These are phyloP conservation scores for Aspidapion aeneum DNA, from an alignment of 2,888 invertebrate species.

Conservation along the genomic window DNA sequence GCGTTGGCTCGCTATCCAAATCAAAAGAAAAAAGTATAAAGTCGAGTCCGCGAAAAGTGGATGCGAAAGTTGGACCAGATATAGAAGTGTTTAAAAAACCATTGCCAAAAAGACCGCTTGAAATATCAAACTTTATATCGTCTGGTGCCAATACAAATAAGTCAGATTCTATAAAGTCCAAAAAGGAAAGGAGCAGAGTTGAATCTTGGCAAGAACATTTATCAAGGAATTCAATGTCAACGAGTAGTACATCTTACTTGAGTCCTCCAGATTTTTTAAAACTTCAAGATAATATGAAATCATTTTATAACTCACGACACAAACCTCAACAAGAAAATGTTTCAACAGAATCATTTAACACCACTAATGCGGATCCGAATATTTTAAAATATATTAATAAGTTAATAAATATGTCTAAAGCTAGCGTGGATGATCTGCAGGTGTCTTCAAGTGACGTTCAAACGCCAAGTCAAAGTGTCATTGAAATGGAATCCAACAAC, in stretches of 20 bases:
- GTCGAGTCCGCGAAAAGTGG: slow-evolving; percentile 9
- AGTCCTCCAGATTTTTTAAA: slow-evolving; percentile 42
- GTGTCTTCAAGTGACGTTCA: slow-evolving; percentile 48
- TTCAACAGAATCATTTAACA: background rate
- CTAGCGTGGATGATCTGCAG: slow-evolving; percentile 49
- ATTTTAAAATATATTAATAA: slow-evolving; percentile 50
- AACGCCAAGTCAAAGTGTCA: slow-evolving; percentile 50
- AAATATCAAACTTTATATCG: background rate
- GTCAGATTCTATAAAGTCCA: background rate
- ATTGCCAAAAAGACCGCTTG: background rate
- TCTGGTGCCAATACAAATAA: background rate
- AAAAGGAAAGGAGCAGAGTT: background rate
- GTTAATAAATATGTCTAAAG: slow-evolving; percentile 52
- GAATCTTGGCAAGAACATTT: slow-evolving; percentile 41
- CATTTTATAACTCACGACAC: slow-evolving; percentile 29
- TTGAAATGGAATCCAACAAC: slow-evolving; percentile 47
- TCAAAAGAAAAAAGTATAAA: background rate
- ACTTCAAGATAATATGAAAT: slow-evolving; percentile 12
- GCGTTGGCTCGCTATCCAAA: slow-evolving; percentile 3
- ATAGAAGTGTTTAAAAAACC: slow-evolving; percentile 19
- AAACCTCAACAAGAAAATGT: slow-evolving; percentile 36
- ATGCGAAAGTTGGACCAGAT: slow-evolving; percentile 32
- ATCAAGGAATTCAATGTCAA: slow-evolving; percentile 37
- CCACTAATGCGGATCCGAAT: slow-evolving; percentile 36
- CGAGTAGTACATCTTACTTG: slow-evolving; percentile 44